Base-by-base conservation (phyloP, 2,797 vertebrate species). In the Hemibagrus guttatus region DNA sequence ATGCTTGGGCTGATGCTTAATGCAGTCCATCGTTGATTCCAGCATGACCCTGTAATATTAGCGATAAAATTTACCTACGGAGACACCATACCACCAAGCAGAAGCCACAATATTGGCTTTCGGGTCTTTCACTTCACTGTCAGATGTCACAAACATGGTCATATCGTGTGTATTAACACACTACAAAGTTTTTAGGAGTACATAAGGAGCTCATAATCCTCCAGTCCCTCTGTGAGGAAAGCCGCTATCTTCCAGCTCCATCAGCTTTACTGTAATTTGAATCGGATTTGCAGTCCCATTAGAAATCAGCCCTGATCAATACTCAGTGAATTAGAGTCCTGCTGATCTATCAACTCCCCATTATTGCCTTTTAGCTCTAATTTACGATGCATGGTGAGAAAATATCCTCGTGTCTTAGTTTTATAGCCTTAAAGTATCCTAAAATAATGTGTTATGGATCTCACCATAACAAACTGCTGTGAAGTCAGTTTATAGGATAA, bases 261-360 rank as follows among this genome's bases (percentile, higher is more conserved):
- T 94, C 94, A 92, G 95, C 94, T 96, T 28, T 96, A 90, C 96
- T 96, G 96, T 97, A 97, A 97, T 96, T 96, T 96, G 95, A 96
- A 97, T 96, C 96, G 94, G 95, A 95, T 96, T 95, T 95, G 94
- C 95, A 88, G 93, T 96, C 96, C 96, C 96, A 97, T 97, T 98
- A 98, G 96, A 95, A 96, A 97, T 97, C 95, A 92, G 94, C 59
- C 86, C 89, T 91, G 94, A 98, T 98, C 97, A 95, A 98, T 98
- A 97, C 84, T 93, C 95, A 97, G 96, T 97, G 96, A 98, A 97
- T 98, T 97, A 98, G 96, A 97, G 96, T 97, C 96, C 95, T 94
- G 92, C 96, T 97, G 97, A 98, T 98, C 97, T 96, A 98, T 98
- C 98, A 98, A 97, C 97, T 98, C 96, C 96, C 95, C 95, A 97